Conservation (phyloP, 2,888 invertebrate species). For the Protodeltote pygarga region DNA sequence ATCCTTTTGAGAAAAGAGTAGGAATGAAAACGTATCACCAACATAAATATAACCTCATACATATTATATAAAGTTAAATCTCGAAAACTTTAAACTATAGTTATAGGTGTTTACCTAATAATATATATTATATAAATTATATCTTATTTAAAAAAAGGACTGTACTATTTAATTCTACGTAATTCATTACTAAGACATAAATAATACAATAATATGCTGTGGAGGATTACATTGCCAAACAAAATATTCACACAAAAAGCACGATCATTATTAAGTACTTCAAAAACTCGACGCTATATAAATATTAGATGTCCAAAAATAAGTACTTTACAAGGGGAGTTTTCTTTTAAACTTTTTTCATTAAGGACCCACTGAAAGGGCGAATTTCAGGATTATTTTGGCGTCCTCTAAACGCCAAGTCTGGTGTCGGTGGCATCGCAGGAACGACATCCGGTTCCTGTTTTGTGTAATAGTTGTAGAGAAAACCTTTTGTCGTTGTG, state of each 20-base stretch:
- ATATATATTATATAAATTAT: no score
- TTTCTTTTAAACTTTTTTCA: constrained; percentile 50
- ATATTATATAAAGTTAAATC: no score
- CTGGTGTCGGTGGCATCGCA: constrained; percentile 47
- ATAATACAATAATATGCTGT: no score
- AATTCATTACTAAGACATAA: no score
- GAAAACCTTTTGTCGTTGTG: constrained; percentile 49
- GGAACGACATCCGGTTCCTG: constrained; percentile 57
- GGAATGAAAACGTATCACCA: no score
- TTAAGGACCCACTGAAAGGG: constrained; percentile 34
- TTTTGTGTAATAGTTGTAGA: constrained; percentile 64
- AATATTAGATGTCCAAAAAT: constrained; percentile 48
- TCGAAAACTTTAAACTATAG: no score
- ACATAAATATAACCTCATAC: no score
- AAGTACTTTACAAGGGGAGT: constrained; percentile 19
- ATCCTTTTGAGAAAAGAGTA: no score
- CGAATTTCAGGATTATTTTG: constrained; percentile 39
- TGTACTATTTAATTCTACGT: no score
- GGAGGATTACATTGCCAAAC: no score
- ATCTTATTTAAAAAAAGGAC: no score
- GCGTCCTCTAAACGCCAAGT: constrained; percentile 29
- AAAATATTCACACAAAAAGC: constrained; percentile 18
- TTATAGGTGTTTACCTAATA: no score
- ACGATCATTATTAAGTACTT: constrained; percentile 29
- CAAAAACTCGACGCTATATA: constrained; percentile 25